phyloP scores from a whole-genome alignment of 2,113 vertebrate species.

The Apus apus region DNA sequence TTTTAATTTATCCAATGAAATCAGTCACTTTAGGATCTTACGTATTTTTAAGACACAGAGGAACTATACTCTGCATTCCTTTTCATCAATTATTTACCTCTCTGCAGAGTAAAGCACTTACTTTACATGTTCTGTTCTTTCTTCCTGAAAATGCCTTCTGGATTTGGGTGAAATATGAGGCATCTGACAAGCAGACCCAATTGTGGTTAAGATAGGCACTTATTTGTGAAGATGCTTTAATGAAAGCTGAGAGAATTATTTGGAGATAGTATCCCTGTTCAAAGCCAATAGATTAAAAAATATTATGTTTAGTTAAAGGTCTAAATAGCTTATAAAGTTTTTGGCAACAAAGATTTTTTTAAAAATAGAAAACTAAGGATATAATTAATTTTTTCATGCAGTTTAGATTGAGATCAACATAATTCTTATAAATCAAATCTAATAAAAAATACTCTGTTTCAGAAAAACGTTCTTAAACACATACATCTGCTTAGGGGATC shows the following conservation, averaged over 20 bases:
- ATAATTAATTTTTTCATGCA: not conserved
- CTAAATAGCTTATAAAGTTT: not conserved
- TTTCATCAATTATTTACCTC: conserved; percentile 68
- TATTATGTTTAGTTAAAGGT: not conserved
- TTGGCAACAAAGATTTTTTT: not conserved
- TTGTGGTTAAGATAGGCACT: not conserved
- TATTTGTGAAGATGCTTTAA: not conserved
- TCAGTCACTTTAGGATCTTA: not conserved
- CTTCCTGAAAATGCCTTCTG: not conserved
- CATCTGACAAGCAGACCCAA: not conserved
- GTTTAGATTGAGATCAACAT: not conserved
- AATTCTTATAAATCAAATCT: not conserved
- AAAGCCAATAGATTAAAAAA: not conserved
- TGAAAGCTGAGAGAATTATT: not conserved
- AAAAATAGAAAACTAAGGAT: not conserved
- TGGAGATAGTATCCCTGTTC: not conserved
- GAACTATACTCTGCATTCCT: not conserved
- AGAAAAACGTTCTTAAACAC: not conserved
- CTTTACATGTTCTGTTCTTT: not conserved
- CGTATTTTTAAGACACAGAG: conserved; percentile 42
- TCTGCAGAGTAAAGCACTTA: not conserved
- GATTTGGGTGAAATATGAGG: not conserved
- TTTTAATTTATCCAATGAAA: conserved; percentile 53
- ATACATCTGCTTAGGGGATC: not conserved
- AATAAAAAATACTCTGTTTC: not conserved